These are phyloP conservation scores for Centropus unirufus DNA, from an alignment of 2,113 vertebrate species.

Conservation along the genomic window DNA sequence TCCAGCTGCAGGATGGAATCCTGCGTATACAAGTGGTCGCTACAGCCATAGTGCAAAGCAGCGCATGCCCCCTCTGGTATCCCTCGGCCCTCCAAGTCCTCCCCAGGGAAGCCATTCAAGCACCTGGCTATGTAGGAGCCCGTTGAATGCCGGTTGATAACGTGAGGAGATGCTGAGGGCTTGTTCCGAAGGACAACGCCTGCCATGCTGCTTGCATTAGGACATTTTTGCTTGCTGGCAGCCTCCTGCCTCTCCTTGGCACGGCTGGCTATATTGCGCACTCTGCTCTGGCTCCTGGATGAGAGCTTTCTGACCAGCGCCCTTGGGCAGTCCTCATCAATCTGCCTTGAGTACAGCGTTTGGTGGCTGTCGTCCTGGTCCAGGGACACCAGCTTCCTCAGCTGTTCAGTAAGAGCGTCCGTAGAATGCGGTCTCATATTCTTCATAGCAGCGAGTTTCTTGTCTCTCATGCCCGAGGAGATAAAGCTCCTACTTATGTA, in stretches of 20 bases:
- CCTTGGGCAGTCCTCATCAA: slow-evolving; percentile 77
- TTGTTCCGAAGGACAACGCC: slow-evolving; percentile 87
- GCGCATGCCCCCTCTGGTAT: slow-evolving; percentile 89
- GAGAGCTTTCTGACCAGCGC: slow-evolving; percentile 89
- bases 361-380: slow-evolving; percentile 82
- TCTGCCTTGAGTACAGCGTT: slow-evolving; percentile 38
- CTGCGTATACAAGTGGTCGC: slow-evolving; percentile 75
- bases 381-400: slow-evolving; percentile 87
- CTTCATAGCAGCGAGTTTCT: slow-evolving; percentile 56
- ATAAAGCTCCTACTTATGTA: slow-evolving; percentile 94
- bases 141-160: slow-evolving; percentile 88
- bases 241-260: slow-evolving; percentile 93
- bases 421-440: slow-evolving; percentile 70
- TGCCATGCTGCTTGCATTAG: background rate
- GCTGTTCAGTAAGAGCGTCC: slow-evolving; percentile 89
- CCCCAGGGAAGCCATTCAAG: slow-evolving; percentile 70
- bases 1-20: slow-evolving; percentile 75
- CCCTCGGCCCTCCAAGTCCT: slow-evolving; percentile 79
- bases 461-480: slow-evolving; percentile 80
- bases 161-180: slow-evolving; percentile 65
- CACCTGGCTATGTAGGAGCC: slow-evolving; percentile 93
- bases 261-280: slow-evolving; percentile 93
- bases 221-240: slow-evolving; percentile 78
- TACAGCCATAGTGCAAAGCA: slow-evolving; percentile 69
- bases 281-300: slow-evolving; percentile 94